Evolutionary conservation across 2,888 invertebrate species (phyloP), one percentile per base, ranked within the genome.

Genomic region (Omphaloscelis lunosa): DNA sequence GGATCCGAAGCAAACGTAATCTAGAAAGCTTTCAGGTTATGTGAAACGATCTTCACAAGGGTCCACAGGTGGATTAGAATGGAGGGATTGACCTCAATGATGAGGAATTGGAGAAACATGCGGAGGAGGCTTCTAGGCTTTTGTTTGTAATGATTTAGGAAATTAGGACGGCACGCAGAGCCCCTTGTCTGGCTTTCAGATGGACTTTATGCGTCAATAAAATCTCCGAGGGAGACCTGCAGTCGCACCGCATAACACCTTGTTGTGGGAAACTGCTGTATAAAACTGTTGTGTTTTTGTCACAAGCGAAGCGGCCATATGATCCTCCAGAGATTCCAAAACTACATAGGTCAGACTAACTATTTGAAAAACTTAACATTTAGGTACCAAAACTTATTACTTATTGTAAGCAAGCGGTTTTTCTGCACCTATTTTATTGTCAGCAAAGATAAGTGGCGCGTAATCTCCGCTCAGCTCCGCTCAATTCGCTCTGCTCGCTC

Each of bases 381-480:
- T 34, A n/a, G 17, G 34, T 68, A 27, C 2, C 3, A 53, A 53
- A 41, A 20, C 41, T 45, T 4, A 20, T 12, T 45, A 45, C 15
- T 27, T 17, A 27, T 29, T n/a, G n/a, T 9, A 7, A 7, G 56
- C 20, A 29, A 66, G 5, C 45, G 15, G 9, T 20, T n/a, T 23
- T 70, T 71, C 67, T 74, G 39, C 11, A 58, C 12, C 6, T 48
- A 27, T 56, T 48, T 17, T 5, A 20, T 59, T 15, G 0, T 8
- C 17, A 53, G 39, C 27, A 34, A 58, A 58, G 15, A 34, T 59
- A 83, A 79, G 66, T 70, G 61, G 7, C 34, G 23, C 27, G 34
- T 77, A 61, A 76, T 72, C 61, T 74, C 8, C 48, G 41, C 62
- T 67, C 56, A 39, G 65, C 51, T 73, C 51, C 9, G 61, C 63